Conservation (phyloP, 2,113 vertebrate species). For the Pipa parva region DNA sequence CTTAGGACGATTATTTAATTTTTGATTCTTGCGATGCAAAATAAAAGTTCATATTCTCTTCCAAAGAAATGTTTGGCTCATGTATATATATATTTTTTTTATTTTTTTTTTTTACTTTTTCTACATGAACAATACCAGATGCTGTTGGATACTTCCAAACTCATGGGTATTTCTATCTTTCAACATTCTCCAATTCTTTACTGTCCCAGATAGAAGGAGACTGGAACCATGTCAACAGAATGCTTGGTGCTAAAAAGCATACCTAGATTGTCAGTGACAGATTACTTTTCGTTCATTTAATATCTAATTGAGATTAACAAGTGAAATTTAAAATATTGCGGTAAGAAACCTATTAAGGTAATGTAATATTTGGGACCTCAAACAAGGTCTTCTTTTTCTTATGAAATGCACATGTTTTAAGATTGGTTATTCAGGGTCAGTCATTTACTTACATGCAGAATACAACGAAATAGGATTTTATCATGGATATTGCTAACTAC, state of each 20-base stretch:
- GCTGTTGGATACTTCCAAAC: conserved; percentile 35
- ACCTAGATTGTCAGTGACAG: conserved; percentile 28
- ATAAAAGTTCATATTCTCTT: conserved; percentile 25
- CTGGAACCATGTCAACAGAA: conserved; percentile 25
- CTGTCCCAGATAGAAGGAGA: conserved; percentile 23
- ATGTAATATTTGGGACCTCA: background rate
- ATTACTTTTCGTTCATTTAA: background rate
- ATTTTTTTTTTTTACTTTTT: conserved; percentile 19
- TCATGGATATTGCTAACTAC: too few species aligned
- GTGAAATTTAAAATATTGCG: background rate
- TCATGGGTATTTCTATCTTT: conserved; percentile 41
- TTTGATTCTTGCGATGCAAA: conserved; percentile 21
- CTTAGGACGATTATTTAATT: conserved; percentile 23
- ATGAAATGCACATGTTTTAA: too few species aligned
- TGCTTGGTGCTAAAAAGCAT: conserved; percentile 18
- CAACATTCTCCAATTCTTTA: conserved; percentile 38
- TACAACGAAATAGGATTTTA: too few species aligned
- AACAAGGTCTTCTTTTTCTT: background rate
- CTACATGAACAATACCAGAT: conserved; percentile 39
- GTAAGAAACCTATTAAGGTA: too few species aligned
- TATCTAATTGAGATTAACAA: conserved; percentile 13
- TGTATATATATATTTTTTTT: too few species aligned
- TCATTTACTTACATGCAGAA: too few species aligned
- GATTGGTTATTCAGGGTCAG: too few species aligned
- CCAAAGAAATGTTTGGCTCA: conserved; percentile 34